Percentiles rank a stretch among this genome's conserved stretches.
Evolutionary conservation across 2,113 vertebrate genomes (phyloP).

Genomic region (Eubucco bourcierii): DNA sequence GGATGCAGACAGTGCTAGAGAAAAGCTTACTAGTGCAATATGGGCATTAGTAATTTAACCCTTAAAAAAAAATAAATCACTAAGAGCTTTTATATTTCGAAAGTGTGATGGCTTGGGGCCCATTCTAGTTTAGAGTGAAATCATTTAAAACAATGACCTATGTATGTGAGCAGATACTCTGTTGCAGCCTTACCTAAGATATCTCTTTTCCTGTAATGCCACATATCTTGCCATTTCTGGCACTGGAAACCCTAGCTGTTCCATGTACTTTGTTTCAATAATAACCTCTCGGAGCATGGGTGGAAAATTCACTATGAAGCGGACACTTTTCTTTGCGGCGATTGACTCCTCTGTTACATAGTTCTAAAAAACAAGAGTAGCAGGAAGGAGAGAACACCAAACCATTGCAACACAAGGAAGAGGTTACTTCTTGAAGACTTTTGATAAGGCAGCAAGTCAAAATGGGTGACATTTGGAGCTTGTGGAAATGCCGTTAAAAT

Average conservation of each 20-base stretch:
- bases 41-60: neutral
- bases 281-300: constrained; percentile 83
- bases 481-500: neutral
- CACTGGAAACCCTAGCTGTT: constrained; percentile 79
- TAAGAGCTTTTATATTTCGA: neutral
- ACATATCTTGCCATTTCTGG: constrained; percentile 79
- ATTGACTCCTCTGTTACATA: neutral
- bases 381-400: neutral
- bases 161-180: neutral
- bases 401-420: neutral
- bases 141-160: neutral
- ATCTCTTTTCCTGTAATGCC: constrained; percentile 84
- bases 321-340: neutral
- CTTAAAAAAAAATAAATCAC: neutral
- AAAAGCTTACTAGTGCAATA: neutral
- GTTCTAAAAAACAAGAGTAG: constrained; percentile 11
- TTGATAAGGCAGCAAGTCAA: neutral
- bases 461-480: neutral
- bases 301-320: constrained; percentile 84
- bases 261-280: constrained; percentile 84
- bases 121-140: neutral
- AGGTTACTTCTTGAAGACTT: neutral
- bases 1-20: neutral
- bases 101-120: neutral
- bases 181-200: constrained; percentile 75